Evolutionary conservation across 2,797 vertebrate species (phyloP).

Genomic region (Cygnus olor): DNA sequence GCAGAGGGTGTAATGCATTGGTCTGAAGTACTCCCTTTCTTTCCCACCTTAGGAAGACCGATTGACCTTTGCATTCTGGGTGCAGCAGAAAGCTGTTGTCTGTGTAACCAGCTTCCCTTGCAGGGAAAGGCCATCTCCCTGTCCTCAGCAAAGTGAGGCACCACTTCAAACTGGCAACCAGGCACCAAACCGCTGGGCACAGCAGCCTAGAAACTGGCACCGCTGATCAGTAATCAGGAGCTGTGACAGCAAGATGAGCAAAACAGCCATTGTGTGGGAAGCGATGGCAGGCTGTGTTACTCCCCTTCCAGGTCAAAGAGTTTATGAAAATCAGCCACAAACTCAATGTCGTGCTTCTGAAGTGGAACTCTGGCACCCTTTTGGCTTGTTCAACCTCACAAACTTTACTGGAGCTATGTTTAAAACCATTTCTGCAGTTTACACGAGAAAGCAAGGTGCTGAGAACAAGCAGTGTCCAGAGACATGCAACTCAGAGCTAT

Average conservation of each 20-base stretch:
- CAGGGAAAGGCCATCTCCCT: background rate
- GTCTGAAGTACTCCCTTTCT: background rate
- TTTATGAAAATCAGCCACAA: background rate
- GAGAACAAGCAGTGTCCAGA: background rate
- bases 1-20: background rate
- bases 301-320: background rate
- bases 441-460: background rate
- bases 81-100: background rate
- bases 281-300: background rate
- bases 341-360: background rate
- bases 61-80: background rate
- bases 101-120: background rate
- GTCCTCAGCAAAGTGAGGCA: background rate
- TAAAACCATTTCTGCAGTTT: background rate
- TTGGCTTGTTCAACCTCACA: background rate
- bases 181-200: background rate
- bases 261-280: background rate
- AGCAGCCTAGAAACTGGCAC: background rate
- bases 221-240: rapidly evolving
- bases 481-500: rapidly evolving
- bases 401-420: background rate
- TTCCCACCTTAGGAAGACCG: background rate
- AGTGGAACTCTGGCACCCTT: background rate
- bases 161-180: background rate
- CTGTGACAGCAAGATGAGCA: background rate